Percentiles rank a stretch among this genome's conserved stretches.
phyloP scores from a whole-genome alignment of 2,797 vertebrate species.

The Pygocentrus nattereri region DNA sequence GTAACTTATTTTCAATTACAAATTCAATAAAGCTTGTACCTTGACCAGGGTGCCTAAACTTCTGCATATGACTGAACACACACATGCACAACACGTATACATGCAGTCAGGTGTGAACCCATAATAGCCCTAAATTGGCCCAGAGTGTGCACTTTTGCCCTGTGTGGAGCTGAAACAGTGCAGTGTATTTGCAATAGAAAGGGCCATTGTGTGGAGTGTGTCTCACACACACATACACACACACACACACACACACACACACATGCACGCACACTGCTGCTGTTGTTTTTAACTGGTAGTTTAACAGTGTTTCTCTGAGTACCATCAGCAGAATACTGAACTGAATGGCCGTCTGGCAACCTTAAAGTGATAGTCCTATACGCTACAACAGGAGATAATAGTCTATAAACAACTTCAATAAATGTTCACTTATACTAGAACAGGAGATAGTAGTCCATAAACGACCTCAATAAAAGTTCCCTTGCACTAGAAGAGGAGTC shows the following conservation, averaged over 20 bases:
- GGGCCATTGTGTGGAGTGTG: slow-evolving; percentile 24
- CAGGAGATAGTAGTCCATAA: too few relatives aligned
- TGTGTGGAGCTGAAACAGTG: not conserved
- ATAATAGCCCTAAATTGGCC: not conserved
- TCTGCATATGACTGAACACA: not conserved
- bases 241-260: not conserved
- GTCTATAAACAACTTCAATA: too few relatives aligned
- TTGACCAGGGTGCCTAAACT: too few relatives aligned
- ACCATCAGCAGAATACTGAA: not conserved
- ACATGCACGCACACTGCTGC: not conserved
- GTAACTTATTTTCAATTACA: too few relatives aligned
- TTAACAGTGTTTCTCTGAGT: not conserved
- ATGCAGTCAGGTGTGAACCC: not conserved
- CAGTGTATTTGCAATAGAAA: slow-evolving; percentile 24
- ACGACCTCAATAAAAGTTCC: too few relatives aligned
- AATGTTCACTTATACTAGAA: too few relatives aligned
- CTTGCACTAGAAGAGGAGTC: not conserved
- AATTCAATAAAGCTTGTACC: too few relatives aligned
- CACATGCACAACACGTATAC: not conserved
- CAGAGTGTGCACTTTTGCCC: slow-evolving; percentile 12
- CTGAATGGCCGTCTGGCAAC: too few relatives aligned
- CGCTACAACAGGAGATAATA: too few relatives aligned
- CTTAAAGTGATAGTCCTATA: too few relatives aligned
- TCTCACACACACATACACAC: not conserved
- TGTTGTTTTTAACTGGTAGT: slow-evolving; percentile 16